Evolutionary conservation across 2,797 vertebrate genomes (phyloP), one percentile per base, ranked within the genome.

Genomic region (Danio jaintianensis): DNA sequence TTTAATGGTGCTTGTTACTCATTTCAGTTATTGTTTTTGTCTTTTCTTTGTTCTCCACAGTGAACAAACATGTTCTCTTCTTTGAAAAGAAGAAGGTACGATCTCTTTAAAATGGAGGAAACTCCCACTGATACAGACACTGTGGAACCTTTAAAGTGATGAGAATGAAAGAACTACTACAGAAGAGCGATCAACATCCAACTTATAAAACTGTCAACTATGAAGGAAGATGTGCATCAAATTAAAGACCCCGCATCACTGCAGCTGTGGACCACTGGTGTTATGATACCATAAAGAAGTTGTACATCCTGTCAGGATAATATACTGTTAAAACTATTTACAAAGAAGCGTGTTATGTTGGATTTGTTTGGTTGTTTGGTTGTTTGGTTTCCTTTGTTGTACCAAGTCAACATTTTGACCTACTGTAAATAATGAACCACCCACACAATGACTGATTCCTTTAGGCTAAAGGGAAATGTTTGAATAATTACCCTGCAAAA

Each of bases 61-160:
- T 98, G 85, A 96, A 96, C 86, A 89, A 95, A 84, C 96, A 94
- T 50, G 98, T 99, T 80, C 94, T 99, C 40, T 99, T 98, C 88
- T 89, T 93, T 47, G 98, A 99, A 91, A 96, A 96, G 90, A 98
- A 82, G 93, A 99, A 99, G 92, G 95, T 99, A 86, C 93, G 91
- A 85, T 98, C 97, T 7, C 85, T 99, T 61, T 99, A 95, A 84
- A 78, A 82, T 47, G 20, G 47, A 52, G 22, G n/a, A 45, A 75
- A 72, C 18, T 71, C 6, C 48, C 20, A 29, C 7, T 38, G 10
- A 43, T 20, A 56, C 36, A 29, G 63, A 56, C 36, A 20, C 40
- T 16, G 59, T 38, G 73, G 67, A 16, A 68, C 52, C 53, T n/a
- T 43, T 12, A 76, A 69, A 72, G 79, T 81, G 12, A n/a, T n/a